These are phyloP conservation scores for Riparia riparia DNA, from an alignment of 2,113 vertebrate species.

Conservation along the genomic window DNA sequence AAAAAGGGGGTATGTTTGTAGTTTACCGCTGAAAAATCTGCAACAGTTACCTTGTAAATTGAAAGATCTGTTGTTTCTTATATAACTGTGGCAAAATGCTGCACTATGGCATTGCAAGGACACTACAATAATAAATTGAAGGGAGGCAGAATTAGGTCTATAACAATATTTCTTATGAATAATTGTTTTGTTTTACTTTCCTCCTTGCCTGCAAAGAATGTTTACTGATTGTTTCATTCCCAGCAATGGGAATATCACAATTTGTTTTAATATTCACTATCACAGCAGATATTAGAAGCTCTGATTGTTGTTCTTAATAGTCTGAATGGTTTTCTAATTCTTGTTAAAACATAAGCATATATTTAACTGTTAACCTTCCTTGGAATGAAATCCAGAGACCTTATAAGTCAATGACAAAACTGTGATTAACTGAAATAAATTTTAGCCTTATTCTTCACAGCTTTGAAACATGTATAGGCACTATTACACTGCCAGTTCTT, in stretches of 20 bases:
- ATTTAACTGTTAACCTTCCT: neutral
- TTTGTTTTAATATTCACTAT: neutral
- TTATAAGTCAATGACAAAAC: neutral
- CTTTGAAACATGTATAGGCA: neutral
- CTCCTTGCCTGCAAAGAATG: neutral
- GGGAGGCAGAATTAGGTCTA: neutral
- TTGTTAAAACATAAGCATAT: neutral
- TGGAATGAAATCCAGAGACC: neutral
- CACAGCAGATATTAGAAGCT: neutral
- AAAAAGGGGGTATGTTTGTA: neutral
- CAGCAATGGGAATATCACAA: neutral
- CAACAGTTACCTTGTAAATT: neutral
- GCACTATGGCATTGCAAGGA: neutral
- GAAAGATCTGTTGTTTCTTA: neutral
- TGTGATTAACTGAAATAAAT: neutral
- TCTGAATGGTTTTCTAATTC: neutral
- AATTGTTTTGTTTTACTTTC: neutral
- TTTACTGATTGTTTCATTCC: neutral
- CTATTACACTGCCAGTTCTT: neutral
- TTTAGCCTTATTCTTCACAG: neutral
- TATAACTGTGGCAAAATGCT: neutral
- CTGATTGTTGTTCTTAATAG: neutral
- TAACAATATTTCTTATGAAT: neutral
- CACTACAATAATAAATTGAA: neutral
- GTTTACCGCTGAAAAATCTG: neutral